Evolutionary conservation across 2,113 vertebrate species (phyloP).

Genomic region (Canis aureus): DNA sequence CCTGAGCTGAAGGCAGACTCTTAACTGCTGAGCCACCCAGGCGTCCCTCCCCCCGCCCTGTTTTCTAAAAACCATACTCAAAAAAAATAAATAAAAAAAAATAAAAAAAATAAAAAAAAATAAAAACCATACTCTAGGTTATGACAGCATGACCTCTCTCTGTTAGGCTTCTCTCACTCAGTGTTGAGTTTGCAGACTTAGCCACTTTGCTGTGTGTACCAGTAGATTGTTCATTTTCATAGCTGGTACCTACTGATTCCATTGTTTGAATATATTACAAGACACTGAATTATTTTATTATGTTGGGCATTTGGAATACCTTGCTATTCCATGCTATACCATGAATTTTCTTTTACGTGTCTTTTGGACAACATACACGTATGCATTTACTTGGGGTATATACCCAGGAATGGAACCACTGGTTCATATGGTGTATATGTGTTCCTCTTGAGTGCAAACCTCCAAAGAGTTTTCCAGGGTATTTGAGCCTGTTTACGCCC

Average conservation of each 20-base stretch:
- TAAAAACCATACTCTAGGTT: accelerated
- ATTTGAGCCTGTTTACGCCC: too few relatives aligned
- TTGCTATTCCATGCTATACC: too few relatives aligned
- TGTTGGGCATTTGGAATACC: background rate
- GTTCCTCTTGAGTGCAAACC: background rate
- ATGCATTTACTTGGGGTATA: accelerated
- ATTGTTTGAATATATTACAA: accelerated
- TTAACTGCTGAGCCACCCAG: too few relatives aligned
- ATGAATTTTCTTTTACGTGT: background rate
- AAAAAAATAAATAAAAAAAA: too few relatives aligned
- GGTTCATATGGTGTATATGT: accelerated
- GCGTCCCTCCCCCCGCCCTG: background rate
- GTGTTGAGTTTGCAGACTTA: background rate
- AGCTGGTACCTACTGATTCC: background rate
- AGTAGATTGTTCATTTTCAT: too few relatives aligned
- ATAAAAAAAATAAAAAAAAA: too few relatives aligned
- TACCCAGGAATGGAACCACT: background rate
- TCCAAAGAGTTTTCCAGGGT: background rate
- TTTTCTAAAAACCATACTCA: background rate
- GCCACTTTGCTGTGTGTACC: background rate
- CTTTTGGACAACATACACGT: background rate
- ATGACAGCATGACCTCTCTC: accelerated
- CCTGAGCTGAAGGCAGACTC: too few relatives aligned
- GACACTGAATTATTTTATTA: too few relatives aligned
- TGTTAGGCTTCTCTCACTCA: background rate